Evolutionary conservation across 2,888 invertebrate species (phyloP), one percentile per base, ranked within the genome.

Genomic region (Leucophora obtusa): DNA sequence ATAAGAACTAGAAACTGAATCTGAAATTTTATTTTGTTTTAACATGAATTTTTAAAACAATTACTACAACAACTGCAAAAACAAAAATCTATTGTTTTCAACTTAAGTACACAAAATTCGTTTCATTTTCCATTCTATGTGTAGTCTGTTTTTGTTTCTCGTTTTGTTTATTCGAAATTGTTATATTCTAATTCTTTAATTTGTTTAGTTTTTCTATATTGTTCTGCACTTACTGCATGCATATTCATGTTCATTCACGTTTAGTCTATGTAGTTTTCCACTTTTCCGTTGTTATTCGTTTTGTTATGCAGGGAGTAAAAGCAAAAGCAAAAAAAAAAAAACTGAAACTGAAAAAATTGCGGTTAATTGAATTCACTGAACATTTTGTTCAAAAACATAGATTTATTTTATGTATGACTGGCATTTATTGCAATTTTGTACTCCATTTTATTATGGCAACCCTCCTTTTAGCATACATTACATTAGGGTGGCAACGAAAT

Each of bases 351-450:
- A 72, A 50, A 62, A 18, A 78, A 68, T 68, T 80, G 80, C 80
- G 76, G 80, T 76, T 80, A 76, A 80, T 80, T 80, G 80, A 80
- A 80, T 76, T 76, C 80, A 80, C 47, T 80, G 76, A 80, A 72
- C 69, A 80, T 72, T 75, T 69, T 50, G 21, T 53, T 51, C 17
- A 63, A 56, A 28, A 33, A 11, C 4, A 51, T 24, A 14, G 17
- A 60, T 28, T 35, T 51, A 50, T 33, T 68, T 68, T 35, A 38
- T 65, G 51, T 71, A 28, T 24, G 11, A 35, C 28, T 65, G 53
- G 6, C 35, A 59, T 35, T 62, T 35, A 47, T 47, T 62, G 60
- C 21, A 60, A 43, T 60, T 51, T 70, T 65, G 35, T 35, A 24
- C 43, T 63, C 38, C 38, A 68, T 73, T 68, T 73, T 24, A 56